These are phyloP conservation scores for Melanogrammus aeglefinus DNA, from an alignment of 2,797 vertebrate genomes.

Conservation along the genomic window DNA sequence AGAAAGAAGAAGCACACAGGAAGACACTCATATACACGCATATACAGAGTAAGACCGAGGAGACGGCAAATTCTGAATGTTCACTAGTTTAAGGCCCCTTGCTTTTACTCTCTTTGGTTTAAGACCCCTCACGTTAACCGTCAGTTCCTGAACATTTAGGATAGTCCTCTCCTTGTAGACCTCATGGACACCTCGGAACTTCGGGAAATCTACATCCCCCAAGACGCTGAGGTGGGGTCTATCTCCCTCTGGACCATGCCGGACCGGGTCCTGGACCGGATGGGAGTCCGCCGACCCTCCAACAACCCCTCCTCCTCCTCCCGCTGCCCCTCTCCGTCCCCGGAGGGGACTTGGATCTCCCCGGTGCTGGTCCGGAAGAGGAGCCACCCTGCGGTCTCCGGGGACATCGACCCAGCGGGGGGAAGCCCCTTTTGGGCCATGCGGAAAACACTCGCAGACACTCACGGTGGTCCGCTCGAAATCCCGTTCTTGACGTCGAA, in stretches of 20 bases:
- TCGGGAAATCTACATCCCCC: conserved; percentile 62
- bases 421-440: conserved; percentile 1
- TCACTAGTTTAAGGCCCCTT: too few species aligned
- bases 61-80: too few species aligned
- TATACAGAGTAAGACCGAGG: too few species aligned
- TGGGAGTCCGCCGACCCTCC: conserved; percentile 27
- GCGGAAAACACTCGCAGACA: not conserved
- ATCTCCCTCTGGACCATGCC: conserved; percentile 45
- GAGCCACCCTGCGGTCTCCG: conserved; percentile 11
- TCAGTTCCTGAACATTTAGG: too few species aligned
- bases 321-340: not conserved
- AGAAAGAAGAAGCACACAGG: too few species aligned
- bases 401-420: not conserved
- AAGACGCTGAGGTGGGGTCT: conserved; percentile 56
- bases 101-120: too few species aligned
- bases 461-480: not conserved
- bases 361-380: conserved; percentile 47
- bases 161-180: too few species aligned
- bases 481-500: conserved; percentile 55
- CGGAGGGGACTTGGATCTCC: conserved; percentile 52
- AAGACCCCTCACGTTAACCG: too few species aligned
- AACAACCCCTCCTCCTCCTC: not conserved
- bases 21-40: too few species aligned
- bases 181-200: conserved; percentile 32
- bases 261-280: conserved; percentile 26